Percentiles rank a stretch among this genome's conserved stretches.
phyloP scores from a whole-genome alignment of 2,113 vertebrate species.

The Hemiscyllium ocellatum region DNA sequence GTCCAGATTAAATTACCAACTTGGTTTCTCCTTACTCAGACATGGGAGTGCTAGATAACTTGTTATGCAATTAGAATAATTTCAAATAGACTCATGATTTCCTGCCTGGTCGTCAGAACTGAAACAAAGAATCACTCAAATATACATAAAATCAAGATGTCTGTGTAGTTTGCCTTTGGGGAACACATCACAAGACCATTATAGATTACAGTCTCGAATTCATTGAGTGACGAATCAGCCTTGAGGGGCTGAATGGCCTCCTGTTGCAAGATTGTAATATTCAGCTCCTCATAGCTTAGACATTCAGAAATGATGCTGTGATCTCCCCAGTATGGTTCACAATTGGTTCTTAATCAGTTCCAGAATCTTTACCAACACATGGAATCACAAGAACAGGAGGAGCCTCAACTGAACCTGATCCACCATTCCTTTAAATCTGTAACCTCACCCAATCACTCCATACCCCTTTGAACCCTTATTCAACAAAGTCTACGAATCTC shows the following conservation, averaged over 20 bases:
- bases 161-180: not conserved
- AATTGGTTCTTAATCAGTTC: not conserved
- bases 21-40: not conserved
- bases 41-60: not conserved
- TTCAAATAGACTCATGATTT: not conserved
- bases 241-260: not conserved
- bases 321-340: not conserved
- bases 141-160: not conserved
- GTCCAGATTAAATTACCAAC: constrained; percentile 48
- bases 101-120: not conserved
- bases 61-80: not conserved
- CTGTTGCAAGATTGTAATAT: not conserved
- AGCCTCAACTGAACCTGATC: not conserved
- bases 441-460: not conserved
- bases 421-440: not conserved
- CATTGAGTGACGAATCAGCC: not conserved
- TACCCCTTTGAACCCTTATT: not conserved
- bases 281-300: not conserved
- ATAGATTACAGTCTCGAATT: not conserved
- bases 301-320: not conserved
- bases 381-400: not conserved
- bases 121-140: not conserved
- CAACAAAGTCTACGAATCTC: not conserved
- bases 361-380: not conserved
- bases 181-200: not conserved